Conservation (phyloP, 2,797 vertebrate species). For the Rhincodon typus region DNA sequence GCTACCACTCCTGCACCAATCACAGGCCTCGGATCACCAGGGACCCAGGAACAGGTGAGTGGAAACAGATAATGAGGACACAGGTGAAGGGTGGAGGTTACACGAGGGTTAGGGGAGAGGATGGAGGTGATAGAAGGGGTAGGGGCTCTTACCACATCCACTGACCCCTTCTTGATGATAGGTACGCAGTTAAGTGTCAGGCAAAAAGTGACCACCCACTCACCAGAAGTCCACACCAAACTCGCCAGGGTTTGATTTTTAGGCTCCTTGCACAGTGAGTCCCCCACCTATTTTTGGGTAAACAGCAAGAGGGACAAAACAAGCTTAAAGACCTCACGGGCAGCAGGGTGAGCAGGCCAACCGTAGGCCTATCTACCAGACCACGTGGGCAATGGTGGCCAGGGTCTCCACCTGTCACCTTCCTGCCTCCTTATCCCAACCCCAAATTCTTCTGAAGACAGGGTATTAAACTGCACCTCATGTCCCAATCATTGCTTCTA, state of each 20-base stretch:
- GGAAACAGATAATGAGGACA: no score
- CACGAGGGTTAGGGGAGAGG: no score
- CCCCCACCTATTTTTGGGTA: not conserved
- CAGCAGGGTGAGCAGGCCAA: not conserved
- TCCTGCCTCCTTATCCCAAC: no score
- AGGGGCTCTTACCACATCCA: no score
- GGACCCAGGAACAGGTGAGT: not conserved
- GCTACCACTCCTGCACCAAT: not conserved
- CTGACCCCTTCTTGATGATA: no score
- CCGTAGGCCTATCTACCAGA: not conserved
- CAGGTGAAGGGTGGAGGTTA: no score
- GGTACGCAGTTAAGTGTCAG: no score
- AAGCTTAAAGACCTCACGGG: not conserved
- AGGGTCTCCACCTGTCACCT: not conserved
- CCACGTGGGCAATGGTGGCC: not conserved
- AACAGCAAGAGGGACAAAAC: not conserved
- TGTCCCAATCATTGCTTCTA: not conserved
- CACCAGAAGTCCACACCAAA: not conserved
- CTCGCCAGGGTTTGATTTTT: not conserved
- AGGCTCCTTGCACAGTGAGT: not conserved
- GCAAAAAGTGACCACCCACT: not conserved
- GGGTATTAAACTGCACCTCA: not conserved
- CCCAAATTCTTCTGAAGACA: no score
- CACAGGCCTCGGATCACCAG: no score
- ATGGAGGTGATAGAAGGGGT: no score